phyloP scores from a whole-genome alignment of 2,113 vertebrate species.

The Chaenogobius annularis region DNA sequence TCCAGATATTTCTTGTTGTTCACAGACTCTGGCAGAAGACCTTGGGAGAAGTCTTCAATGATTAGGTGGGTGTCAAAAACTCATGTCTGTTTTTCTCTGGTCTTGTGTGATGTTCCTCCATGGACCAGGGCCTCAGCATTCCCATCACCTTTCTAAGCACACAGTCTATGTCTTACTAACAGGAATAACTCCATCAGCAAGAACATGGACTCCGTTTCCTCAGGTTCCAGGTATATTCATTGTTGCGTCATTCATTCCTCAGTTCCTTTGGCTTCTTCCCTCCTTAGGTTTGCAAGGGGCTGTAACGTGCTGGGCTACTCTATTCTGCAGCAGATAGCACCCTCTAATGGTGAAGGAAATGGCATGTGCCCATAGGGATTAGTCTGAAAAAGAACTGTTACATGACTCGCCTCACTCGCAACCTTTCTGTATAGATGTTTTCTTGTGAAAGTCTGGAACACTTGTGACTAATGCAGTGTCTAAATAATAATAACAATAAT shows the following conservation, averaged over 20 bases:
- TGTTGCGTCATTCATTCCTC: constrained; percentile 26
- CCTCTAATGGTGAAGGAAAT: constrained; percentile 50
- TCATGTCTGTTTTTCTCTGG: constrained; percentile 13
- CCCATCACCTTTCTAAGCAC: constrained; percentile 60
- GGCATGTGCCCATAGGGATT: constrained; percentile 13
- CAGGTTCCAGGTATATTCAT: constrained; percentile 69
- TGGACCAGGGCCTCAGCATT: constrained; percentile 17
- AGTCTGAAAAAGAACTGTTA: not conserved
- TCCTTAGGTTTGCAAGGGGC: constrained; percentile 29
- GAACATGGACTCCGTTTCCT: constrained; percentile 70
- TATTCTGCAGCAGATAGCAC: constrained; percentile 37
- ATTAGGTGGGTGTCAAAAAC: constrained; percentile 74
- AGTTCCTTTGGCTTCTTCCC: constrained; percentile 12
- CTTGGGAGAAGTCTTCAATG: constrained; percentile 87
- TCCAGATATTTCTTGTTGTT: constrained; percentile 1
- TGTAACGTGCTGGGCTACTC: constrained; percentile 17
- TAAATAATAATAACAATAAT: not conserved
- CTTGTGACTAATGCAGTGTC: not conserved
- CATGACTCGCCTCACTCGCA: constrained; percentile 7
- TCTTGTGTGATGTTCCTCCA: constrained; percentile 7
- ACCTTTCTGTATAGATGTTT: constrained; percentile 14
- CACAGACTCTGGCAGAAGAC: constrained; percentile 81
- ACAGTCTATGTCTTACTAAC: constrained; percentile 77
- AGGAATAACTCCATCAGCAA: constrained; percentile 79
- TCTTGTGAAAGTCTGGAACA: not conserved